phyloP scores from a whole-genome alignment of 2,797 vertebrate species.

The Diplodus sargus region DNA sequence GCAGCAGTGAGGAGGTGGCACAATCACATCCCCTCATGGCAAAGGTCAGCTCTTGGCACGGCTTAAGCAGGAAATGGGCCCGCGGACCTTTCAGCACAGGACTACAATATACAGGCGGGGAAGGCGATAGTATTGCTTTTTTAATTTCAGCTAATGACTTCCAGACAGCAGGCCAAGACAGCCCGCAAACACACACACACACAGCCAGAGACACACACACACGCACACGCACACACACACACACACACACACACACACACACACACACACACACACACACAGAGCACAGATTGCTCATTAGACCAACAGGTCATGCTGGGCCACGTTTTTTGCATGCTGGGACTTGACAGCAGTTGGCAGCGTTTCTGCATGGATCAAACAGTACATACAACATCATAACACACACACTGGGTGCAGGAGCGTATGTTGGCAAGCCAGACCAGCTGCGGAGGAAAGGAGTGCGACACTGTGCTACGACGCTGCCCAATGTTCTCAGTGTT shows the following conservation, averaged over 20 bases:
- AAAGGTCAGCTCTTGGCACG: slow-evolving; percentile 65
- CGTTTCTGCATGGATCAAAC: slow-evolving; percentile 54
- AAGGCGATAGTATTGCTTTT: slow-evolving; percentile 62
- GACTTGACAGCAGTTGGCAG: slow-evolving; percentile 69
- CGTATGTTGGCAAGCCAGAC: slow-evolving; percentile 26
- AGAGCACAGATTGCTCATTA: slow-evolving; percentile 77
- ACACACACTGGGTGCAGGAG: slow-evolving; percentile 30
- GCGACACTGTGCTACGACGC: not conserved
- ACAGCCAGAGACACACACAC: slow-evolving; percentile 23
- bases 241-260: slow-evolving; percentile 35
- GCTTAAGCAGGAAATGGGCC: slow-evolving; percentile 48
- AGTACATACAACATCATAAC: slow-evolving; percentile 34
- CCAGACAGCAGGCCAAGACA: slow-evolving; percentile 57
- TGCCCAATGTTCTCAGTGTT: not conserved
- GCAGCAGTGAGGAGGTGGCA: slow-evolving; percentile 44
- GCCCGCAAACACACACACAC: slow-evolving; percentile 41
- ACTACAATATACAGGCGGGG: slow-evolving; percentile 48
- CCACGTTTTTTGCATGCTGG: slow-evolving; percentile 65
- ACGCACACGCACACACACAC: slow-evolving; percentile 17
- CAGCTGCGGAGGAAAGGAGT: not conserved
- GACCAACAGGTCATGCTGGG: slow-evolving; percentile 76
- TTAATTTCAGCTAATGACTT: slow-evolving; percentile 72
- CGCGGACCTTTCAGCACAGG: slow-evolving; percentile 31
- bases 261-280: slow-evolving; percentile 27
- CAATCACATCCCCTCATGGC: slow-evolving; percentile 63